A percentile compares a stretch with the other conserved stretches of the same genome.
These are phyloP conservation scores for Synanthedon andrenaeformis DNA, from an alignment of 2,888 invertebrate species.

Conservation along the genomic window DNA sequence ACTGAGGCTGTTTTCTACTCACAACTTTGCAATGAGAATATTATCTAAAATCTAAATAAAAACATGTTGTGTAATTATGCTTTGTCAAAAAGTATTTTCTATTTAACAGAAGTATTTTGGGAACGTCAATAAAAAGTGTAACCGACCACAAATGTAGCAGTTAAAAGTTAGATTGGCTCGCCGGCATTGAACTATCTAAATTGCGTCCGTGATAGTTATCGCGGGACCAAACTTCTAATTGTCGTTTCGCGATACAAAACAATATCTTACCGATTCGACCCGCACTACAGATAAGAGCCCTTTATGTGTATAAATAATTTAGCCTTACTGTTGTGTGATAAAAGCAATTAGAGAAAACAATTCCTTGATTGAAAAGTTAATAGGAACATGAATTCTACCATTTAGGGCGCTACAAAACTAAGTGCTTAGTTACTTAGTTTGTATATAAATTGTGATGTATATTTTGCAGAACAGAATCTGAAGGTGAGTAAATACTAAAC, in stretches of 20 bases:
- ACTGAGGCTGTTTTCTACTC: too few species aligned
- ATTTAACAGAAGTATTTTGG: neutral
- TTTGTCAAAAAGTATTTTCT: neutral
- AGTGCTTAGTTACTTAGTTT: too few species aligned
- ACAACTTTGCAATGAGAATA: too few species aligned
- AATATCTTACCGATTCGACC: neutral
- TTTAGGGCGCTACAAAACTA: neutral
- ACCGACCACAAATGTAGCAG: constrained; percentile 2
- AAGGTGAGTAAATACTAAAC: too few species aligned
- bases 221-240: constrained; percentile 3
- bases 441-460: too few species aligned
- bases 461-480: too few species aligned
- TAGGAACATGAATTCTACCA: neutral
- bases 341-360: neutral
- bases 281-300: neutral
- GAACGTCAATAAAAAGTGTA: neutral
- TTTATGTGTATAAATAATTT: neutral
- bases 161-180: constrained; percentile 2
- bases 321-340: neutral
- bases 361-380: neutral
- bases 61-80: too few species aligned
- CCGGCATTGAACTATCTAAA: constrained; percentile 9
- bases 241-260: constrained; percentile 7
- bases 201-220: constrained; percentile 7
- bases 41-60: too few species aligned